Evolutionary conservation across 2,113 vertebrate species (phyloP).

Genomic region (Donacobius atricapilla): DNA sequence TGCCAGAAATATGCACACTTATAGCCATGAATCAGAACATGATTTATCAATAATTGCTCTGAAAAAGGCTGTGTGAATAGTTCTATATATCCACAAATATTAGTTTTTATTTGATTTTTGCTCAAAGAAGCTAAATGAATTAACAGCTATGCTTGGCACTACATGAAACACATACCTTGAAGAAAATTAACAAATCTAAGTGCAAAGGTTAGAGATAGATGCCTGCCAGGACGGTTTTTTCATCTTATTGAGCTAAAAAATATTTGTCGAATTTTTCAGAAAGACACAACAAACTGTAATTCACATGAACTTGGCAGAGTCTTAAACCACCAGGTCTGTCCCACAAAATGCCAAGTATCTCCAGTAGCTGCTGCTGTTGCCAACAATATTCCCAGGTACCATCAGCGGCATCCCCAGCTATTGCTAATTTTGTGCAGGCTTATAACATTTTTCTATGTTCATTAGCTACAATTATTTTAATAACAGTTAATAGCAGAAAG

Average conservation of each 20-base stretch:
- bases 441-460: neutral
- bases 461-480: neutral
- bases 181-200: neutral
- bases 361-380: constrained; percentile 1
- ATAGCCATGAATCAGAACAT: neutral
- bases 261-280: neutral
- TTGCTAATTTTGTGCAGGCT: neutral
- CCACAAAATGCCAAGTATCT: neutral
- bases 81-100: neutral
- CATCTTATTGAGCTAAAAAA: neutral
- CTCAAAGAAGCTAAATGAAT: neutral
- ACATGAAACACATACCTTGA: neutral
- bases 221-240: neutral
- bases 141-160: neutral
- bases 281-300: neutral
- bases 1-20: neutral
- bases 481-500: neutral
- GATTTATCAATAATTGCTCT: neutral
- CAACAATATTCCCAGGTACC: neutral
- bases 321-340: neutral
- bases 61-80: neutral
- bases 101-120: neutral
- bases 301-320: neutral
- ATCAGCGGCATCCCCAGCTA: neutral
- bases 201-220: neutral